Base-by-base conservation (phyloP, 1,140 invertebrate genomes). In the Hyposmocoma kahamanoa region DNA sequence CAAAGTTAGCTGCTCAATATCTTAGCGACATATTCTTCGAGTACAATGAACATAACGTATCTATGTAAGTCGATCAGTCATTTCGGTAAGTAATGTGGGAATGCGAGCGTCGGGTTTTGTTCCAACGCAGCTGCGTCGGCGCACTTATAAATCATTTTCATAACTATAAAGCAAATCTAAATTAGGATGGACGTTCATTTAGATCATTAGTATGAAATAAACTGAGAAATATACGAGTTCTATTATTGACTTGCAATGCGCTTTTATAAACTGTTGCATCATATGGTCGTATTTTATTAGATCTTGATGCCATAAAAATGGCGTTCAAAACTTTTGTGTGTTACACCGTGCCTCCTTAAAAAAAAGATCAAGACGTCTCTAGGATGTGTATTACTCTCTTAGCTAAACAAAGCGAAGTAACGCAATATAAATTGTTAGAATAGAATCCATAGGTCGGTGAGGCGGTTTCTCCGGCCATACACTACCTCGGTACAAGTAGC, bases 51-150 rank as follows among this genome's bases (percentile, higher is more conserved):
- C n/a, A n/a, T n/a, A n/a, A n/a, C 11, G 32, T 36, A 36, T 36
- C 32, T 36, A 6, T 36, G 32, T 36, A 36, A 36, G 64, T 56
- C 68, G 56, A 72, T 73, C 70, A 67, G 62, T 73, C 72, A 75
- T 67, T 56, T 60, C 61, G 34, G 43, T 72, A 70, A 73, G 56
- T 67, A 63, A 67, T 72, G 70, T 72, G 70, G 70, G 72, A 78
- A 77, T 51, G 53, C 20, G 47, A 24, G 32, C 38, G 34, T 10
- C 21, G n/a, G 30, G 32, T 17, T 36, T 67, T 67, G 62, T 70
- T 62, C 57, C 57, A 45, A 22, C 49, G 50, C 66, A 70, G 66
- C 72, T 72, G 68, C 53, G 53, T 38, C 53, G 44, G 48, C 66
- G 59, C 62, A 56, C 53, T 53, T 51, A 69, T 72, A 72, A 67